These are phyloP conservation scores for Drosophila ambigua DNA, from an alignment of 1,140 invertebrate genomes.

Conservation along the genomic window DNA sequence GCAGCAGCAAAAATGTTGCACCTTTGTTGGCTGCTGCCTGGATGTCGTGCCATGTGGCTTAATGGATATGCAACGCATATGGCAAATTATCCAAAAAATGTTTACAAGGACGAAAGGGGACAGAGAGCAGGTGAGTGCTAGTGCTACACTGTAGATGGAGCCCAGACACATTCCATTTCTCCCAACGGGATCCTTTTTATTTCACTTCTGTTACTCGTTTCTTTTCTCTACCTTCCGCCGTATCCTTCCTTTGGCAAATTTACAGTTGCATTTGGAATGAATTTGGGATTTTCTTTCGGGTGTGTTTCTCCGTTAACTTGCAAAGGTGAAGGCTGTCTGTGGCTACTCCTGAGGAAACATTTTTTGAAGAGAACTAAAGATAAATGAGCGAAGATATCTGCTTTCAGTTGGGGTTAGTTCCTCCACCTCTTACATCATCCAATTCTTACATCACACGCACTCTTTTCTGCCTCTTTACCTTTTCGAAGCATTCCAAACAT, in stretches of 20 bases:
- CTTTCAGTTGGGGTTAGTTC: too few species aligned
- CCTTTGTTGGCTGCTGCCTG: conserved; percentile 53
- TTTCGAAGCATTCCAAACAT: neutral
- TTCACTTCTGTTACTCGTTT: conserved; percentile 14
- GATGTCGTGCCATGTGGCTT: conserved; percentile 33
- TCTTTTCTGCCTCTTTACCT: neutral
- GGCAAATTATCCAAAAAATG: conserved; percentile 60
- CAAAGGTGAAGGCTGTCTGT: too few species aligned
- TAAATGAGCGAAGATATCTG: too few species aligned
- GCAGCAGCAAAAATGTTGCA: conserved; percentile 64
- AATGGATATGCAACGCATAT: conserved; percentile 67
- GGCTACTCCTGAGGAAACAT: too few species aligned
- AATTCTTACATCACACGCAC: too few species aligned
- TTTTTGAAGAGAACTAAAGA: too few species aligned
- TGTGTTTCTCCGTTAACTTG: neutral
- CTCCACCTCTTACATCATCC: too few species aligned
- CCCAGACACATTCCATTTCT: conserved; percentile 16
- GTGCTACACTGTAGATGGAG: conserved; percentile 19
- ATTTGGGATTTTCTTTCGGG: conserved; percentile 31
- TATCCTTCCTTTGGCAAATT: conserved; percentile 32
- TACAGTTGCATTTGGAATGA: conserved; percentile 40
- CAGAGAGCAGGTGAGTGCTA: conserved; percentile 13
- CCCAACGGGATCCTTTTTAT: conserved; percentile 12
- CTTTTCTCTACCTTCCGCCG: conserved; percentile 13
- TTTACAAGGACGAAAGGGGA: neutral